A percentile compares a stretch with the other conserved stretches of the same genome.
These are phyloP conservation scores for Ptilonorhynchus violaceus DNA, from an alignment of 2,113 vertebrate species.

Conservation along the genomic window DNA sequence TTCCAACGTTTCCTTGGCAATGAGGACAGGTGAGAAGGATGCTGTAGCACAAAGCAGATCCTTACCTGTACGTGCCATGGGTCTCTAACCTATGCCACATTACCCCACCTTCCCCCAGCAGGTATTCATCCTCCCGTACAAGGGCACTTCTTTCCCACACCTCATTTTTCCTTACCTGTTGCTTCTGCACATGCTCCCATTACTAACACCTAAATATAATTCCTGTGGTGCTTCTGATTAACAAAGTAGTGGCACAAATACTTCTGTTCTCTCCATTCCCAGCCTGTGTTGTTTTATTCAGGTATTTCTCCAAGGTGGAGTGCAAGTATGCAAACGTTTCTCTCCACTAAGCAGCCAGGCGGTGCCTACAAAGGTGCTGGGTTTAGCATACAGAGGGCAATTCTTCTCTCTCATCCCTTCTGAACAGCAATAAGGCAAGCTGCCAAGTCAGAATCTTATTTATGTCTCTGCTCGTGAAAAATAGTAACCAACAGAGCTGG, in stretches of 20 bases:
- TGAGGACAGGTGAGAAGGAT: not conserved
- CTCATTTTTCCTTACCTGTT: not conserved
- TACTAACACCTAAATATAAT: not conserved
- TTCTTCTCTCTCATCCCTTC: not conserved
- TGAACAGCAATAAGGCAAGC: not conserved
- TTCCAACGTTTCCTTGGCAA: not conserved
- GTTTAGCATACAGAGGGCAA: not conserved
- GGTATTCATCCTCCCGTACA: not conserved
- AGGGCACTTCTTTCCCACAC: not conserved
- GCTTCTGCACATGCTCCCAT: not conserved
- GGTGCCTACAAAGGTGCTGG: not conserved
- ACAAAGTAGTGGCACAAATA: not conserved
- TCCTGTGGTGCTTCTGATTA: not conserved
- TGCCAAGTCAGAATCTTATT: not conserved
- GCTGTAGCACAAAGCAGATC: not conserved
- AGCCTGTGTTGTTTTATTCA: not conserved
- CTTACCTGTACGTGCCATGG: accelerated
- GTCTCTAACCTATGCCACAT: not conserved
- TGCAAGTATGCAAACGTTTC: accelerated
- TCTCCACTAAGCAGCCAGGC: not conserved
- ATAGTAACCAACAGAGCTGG: not conserved
- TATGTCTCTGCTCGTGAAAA: not conserved
- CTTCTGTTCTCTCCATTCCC: not conserved
- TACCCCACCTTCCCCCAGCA: not conserved
- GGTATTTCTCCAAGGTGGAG: not conserved